These are phyloP conservation scores for Falco biarmicus DNA, from an alignment of 2,797 vertebrate genomes.

Conservation along the genomic window DNA sequence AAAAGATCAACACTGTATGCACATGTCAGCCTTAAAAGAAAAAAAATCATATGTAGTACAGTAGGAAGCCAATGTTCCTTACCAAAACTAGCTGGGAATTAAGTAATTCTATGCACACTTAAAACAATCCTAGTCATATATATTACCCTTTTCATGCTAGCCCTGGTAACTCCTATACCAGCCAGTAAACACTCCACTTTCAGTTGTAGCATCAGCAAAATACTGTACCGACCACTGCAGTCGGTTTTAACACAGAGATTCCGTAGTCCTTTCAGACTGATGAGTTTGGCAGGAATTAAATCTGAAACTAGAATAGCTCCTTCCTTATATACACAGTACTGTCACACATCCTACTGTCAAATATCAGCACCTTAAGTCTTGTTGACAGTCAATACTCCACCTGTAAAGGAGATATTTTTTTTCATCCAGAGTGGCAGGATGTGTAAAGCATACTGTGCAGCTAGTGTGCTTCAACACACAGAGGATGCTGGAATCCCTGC, in stretches of 20 bases:
- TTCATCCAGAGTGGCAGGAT: not conserved
- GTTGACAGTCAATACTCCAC: not conserved
- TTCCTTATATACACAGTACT: constrained; percentile 15
- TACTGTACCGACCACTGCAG: not conserved
- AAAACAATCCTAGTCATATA: not conserved
- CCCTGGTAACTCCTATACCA: not conserved
- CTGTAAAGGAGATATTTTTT: not conserved
- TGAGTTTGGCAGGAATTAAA: constrained; percentile 17
- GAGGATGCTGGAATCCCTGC: not conserved
- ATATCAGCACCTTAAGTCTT: not conserved
- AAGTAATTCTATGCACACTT: not conserved
- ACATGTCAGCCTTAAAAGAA: not conserved
- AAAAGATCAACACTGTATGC: not conserved
- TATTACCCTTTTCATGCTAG: not conserved
- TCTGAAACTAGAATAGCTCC: constrained; percentile 4
- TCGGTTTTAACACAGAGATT: not conserved
- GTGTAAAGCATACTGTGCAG: not conserved
- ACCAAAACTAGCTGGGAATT: not conserved
- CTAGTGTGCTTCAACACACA: not conserved
- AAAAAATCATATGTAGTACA: not conserved
- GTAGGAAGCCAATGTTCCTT: not conserved
- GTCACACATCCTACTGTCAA: constrained; percentile 10
- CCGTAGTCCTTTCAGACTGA: not conserved
- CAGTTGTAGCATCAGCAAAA: not conserved
- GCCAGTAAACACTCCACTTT: not conserved